A percentile compares a stretch with the other conserved stretches of the same genome.
These are phyloP conservation scores for Dryocosmus kuriphilus DNA, from an alignment of 2,888 invertebrate species.

Conservation along the genomic window DNA sequence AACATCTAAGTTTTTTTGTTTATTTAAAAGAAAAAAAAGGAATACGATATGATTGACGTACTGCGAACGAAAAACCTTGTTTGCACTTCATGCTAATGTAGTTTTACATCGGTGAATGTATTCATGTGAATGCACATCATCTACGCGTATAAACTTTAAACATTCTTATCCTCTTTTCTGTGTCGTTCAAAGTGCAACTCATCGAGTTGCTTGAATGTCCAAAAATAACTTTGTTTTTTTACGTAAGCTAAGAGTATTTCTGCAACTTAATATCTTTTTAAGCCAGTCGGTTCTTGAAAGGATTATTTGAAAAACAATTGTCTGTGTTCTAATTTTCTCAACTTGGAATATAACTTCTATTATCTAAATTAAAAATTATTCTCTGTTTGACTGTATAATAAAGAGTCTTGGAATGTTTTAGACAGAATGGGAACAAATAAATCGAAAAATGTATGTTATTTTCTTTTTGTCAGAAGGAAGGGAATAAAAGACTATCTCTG, in stretches of 20 bases:
- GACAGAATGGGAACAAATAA: not conserved
- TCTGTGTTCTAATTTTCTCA: not conserved
- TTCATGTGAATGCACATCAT: conserved; percentile 10
- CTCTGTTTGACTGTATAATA: no score
- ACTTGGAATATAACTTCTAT: no score
- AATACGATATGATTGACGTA: not conserved
- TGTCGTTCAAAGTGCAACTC: conserved; percentile 23
- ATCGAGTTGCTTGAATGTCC: not conserved
- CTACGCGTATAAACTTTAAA: conserved; percentile 4
- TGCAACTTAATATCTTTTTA: not conserved
- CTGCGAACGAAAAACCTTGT: conserved; percentile 2
- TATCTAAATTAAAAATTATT: no score
- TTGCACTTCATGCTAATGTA: conserved; percentile 20
- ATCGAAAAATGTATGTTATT: not conserved
- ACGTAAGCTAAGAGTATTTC: not conserved
- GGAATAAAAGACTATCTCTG: not conserved
- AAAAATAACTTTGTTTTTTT: conserved; percentile 21
- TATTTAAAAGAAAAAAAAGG: not conserved
- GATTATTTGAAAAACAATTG: not conserved
- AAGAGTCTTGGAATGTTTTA: no score
- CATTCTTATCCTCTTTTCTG: conserved; percentile 24
- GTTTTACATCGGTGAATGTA: not conserved
- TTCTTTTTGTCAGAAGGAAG: not conserved
- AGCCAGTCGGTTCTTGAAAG: not conserved
- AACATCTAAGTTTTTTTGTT: not conserved